Evolutionary conservation across 2,888 invertebrate species (phyloP), one percentile per base, ranked within the genome.

Genomic region (Morpho helenor): DNA sequence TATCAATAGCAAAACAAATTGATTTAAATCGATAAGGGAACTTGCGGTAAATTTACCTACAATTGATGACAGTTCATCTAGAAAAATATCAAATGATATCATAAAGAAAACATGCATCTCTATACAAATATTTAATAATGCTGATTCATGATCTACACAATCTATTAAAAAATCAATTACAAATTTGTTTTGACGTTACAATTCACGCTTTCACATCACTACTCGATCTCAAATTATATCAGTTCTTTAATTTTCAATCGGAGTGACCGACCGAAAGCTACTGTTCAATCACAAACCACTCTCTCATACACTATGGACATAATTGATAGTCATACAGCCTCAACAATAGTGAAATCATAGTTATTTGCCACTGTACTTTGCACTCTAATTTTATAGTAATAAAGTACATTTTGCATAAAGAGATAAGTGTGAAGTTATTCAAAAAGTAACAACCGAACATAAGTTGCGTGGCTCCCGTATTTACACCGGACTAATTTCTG

Each of bases 381-480:
- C 60, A 68, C 77, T 71, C 66, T 85, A 76, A 62, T 7, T 0
- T 2, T 2, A 7, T 8, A 7, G 2, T 7, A n/a, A 16, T 75
- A 77, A 65, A 68, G 76, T 73, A 54, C 45, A 68, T 50, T 67
- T 70, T 78, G 42, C 59, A 62, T 62, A 73, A 66, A 56, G 40
- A 5, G 47, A 47, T 56, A 62, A 54, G 49, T 61, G 62, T 65
- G 64, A 66, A 70, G 73, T 71, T 81, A 80, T 83, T 82, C 78
- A 83, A 86, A 81, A 86, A 83, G 75, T 78, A 84, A 84, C 76
- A 80, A 80, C 70, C 74, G 77, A 82, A 79, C 72, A 77, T 82
- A 79, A 81, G 82, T 89, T 88, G 89, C 89, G 89, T 88, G 90
- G 90, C 90, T 90, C 79, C 89, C 78, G 89, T 84, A 88, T 82